Evolutionary conservation across 2,113 vertebrate species (phyloP).

Genomic region (Cairina moschata): DNA sequence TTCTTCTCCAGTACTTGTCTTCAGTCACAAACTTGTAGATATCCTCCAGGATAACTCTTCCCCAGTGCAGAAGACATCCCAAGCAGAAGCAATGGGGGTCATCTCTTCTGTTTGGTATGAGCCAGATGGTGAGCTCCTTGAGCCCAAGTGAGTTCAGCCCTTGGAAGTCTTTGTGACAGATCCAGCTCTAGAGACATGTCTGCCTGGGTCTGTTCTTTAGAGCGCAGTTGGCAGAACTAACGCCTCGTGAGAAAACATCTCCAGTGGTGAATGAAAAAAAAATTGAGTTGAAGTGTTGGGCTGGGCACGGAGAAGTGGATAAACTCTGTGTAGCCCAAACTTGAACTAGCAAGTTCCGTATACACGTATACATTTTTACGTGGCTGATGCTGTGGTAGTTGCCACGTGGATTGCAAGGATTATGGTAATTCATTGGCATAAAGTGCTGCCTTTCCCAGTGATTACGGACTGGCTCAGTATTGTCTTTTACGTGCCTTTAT

Average conservation of each 20-base stretch:
- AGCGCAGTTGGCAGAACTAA: background rate
- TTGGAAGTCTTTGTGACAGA: background rate
- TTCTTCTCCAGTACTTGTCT: background rate
- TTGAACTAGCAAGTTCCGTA: background rate
- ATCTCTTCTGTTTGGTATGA: background rate
- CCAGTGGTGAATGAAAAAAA: background rate
- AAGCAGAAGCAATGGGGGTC: background rate
- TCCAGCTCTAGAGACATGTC: background rate
- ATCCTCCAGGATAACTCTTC: background rate
- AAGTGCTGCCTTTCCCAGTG: background rate
- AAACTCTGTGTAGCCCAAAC: background rate
- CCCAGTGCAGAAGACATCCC: background rate
- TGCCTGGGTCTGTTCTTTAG: background rate
- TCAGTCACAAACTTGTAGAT: background rate
- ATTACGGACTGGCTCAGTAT: background rate
- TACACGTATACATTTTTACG: accelerated
- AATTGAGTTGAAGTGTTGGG: background rate
- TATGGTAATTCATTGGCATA: background rate
- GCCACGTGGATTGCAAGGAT: background rate
- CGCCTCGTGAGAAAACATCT: background rate
- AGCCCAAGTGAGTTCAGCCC: background rate
- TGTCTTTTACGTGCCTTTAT: background rate
- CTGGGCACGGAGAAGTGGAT: background rate
- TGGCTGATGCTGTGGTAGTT: background rate
- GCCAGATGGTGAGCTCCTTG: background rate